Evolutionary conservation across 1,140 invertebrate genomes (phyloP).

Genomic region (Nixonia krombeini): DNA sequence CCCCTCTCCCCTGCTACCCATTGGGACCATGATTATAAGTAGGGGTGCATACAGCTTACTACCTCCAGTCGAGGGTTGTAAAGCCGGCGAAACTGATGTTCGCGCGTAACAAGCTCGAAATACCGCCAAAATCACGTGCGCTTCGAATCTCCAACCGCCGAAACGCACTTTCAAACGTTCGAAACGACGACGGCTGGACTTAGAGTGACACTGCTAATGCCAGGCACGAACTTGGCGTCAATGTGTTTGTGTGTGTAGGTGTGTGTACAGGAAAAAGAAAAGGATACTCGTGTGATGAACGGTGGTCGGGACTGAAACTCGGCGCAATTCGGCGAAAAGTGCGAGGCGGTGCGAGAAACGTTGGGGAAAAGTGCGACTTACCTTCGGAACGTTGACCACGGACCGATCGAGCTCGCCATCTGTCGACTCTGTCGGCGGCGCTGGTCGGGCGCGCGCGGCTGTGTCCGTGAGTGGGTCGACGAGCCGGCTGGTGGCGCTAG

Average conservation of each 20-base stretch:
- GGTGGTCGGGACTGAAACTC: too few species aligned
- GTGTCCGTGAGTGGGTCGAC: constrained; percentile 8
- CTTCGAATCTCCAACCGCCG: too few species aligned
- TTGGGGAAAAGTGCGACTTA: too few species aligned
- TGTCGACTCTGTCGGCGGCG: constrained; percentile 36
- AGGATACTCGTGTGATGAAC: neutral
- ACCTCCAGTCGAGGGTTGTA: constrained; percentile 71
- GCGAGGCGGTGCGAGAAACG: too few species aligned
- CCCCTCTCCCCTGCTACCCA: constrained; percentile 47
- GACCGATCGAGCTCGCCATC: constrained; percentile 47
- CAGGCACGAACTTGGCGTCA: too few species aligned
- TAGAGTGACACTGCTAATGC: too few species aligned
- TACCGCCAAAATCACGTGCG: constrained; percentile 3
- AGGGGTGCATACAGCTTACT: constrained; percentile 63
- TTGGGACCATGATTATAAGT: constrained; percentile 69
- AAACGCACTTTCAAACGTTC: too few species aligned
- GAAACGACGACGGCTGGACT: too few species aligned
- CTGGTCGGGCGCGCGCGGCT: neutral
- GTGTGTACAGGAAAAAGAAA: neutral
- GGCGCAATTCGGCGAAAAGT: too few species aligned
- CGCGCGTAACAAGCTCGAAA: constrained; percentile 14
- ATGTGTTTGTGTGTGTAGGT: too few species aligned
- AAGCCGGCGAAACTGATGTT: constrained; percentile 37
- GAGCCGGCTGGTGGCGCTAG: constrained; percentile 24
- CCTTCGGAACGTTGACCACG: neutral